Evolutionary conservation across 2,888 invertebrate genomes (phyloP), one percentile per base, ranked within the genome.

Genomic region (Lasioglossum figueresi): DNA sequence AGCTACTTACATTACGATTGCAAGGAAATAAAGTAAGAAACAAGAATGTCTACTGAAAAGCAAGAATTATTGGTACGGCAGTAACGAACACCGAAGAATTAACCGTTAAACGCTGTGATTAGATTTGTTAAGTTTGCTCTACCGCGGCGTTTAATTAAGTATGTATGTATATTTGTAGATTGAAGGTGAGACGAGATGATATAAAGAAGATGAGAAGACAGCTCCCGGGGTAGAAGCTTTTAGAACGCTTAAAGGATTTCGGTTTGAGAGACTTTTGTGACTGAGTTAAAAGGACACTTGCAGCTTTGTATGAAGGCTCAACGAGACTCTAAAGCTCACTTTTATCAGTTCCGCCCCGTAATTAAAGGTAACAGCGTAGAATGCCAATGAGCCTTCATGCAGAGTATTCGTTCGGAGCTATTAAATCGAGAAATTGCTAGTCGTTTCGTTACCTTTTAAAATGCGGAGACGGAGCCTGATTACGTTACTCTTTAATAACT

Each of bases 361-460:
- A 88, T 84, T 83, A 82, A 82, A 85, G 81, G 72, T 78, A 82
- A 80, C 72, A 68, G 40, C n/a, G 43, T 27, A 63, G 81, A 79
- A 63, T 48, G 72, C 40, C 63, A 56, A 40, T 34, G 77, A 40
- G 78, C 63, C 43, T 77, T 76, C 43, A 80, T 66, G 34, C 34
- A 31, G 40, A 76, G 48, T 79, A 72, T 77, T 59, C 79, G 73
- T 76, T 71, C 63, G 56, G 43, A 43, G 48, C 78, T 75, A 75
- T 82, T 84, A 84, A 86, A 84, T 78, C 74, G 72, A 48, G 63
- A 70, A 81, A 79, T 77, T 59, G 79, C 74, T 37, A 52, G 48
- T 37, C 40, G 59, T 84, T 79, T 59, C 56, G 31, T 52, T 68
- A 37, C 74, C 70, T 76, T 79, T 68, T 63, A 76, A 84, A 48